Evolutionary conservation across 2,797 vertebrate species (phyloP), one percentile per base, ranked within the genome.

Genomic region (Malacoctenus gilli): DNA sequence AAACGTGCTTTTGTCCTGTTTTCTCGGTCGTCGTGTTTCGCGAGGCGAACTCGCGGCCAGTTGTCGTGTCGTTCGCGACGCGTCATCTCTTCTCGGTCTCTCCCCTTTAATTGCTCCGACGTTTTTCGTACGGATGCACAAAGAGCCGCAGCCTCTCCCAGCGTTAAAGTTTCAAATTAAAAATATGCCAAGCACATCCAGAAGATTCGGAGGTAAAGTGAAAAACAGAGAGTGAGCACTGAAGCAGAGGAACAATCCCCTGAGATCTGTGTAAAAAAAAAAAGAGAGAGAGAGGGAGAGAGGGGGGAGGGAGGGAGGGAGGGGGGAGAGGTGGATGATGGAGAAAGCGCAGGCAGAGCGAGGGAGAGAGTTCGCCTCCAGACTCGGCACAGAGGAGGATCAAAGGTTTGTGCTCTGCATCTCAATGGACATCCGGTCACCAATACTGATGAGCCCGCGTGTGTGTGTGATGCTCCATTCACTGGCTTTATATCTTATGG

Each of bases 381-480:
- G 85, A 84, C 80, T 80, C 80, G 34, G 82, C 72, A 82, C 77
- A 67, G 81, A 84, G 83, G 81, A 86, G 90, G 90, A 90, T 89
- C 84, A 90, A 90, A 89, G 86, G 83, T 82, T 84, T 89, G 84
- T 86, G 86, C 77, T 89, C 86, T 89, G 89, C 88, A 90, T 91
- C 83, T 90, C 86, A 90, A 90, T 87, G 80, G 87, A 84, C 83
- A 75, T 72, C 82, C 75, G 82, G 84, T 83, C 83, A 82, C 77
- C 85, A 88, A 90, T 89, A 88, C 89, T 89, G 87, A 89, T 88
- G 87, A 89, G 85, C 61, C 30, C 48, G 44, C n/a, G n/a, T n/a
- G n/a, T n/a, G 70, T 30, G 75, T 82, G 72, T 84, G 78, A 75
- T 86, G 80, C 82, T 77, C 79, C 75, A 80, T 88, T 88, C 85